These are phyloP conservation scores for Aphidius ervi DNA, from an alignment of 1,140 invertebrate species.

Conservation along the genomic window DNA sequence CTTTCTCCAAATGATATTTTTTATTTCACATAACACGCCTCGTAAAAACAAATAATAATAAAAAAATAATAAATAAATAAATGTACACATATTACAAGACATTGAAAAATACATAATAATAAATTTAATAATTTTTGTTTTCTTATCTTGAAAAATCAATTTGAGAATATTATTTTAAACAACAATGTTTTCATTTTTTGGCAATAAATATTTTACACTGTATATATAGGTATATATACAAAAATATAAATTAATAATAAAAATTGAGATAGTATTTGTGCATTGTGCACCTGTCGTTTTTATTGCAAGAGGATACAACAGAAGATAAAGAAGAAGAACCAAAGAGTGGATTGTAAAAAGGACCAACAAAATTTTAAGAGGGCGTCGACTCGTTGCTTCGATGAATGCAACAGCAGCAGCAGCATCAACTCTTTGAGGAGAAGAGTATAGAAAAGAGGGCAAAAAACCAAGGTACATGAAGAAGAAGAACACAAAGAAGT, in stretches of 20 bases:
- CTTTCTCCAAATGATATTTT: slow-evolving; percentile 17
- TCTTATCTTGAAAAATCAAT: no score
- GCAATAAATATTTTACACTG: no score
- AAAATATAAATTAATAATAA: background rate
- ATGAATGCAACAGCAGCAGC: background rate
- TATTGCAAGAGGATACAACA: slow-evolving; percentile 5
- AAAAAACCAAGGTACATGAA: background rate
- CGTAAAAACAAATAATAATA: no score
- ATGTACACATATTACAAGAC: no score
- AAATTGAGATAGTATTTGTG: no score
- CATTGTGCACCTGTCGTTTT: slow-evolving; percentile 15
- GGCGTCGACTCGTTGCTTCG: slow-evolving; percentile 15
- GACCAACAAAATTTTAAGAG: background rate
- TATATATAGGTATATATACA: no score
- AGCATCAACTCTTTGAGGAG: background rate
- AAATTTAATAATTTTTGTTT: no score
- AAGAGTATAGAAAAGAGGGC: background rate
- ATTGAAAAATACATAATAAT: no score
- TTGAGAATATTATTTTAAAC: no score
- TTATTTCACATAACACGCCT: background rate
- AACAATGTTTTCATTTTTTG: no score
- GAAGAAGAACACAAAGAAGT: background rate
- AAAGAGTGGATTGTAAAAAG: background rate
- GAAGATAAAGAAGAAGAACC: no score
- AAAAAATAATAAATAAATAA: no score